Evolutionary conservation across 1,140 invertebrate species (phyloP).

Genomic region (Hydropsyche tenuis): DNA sequence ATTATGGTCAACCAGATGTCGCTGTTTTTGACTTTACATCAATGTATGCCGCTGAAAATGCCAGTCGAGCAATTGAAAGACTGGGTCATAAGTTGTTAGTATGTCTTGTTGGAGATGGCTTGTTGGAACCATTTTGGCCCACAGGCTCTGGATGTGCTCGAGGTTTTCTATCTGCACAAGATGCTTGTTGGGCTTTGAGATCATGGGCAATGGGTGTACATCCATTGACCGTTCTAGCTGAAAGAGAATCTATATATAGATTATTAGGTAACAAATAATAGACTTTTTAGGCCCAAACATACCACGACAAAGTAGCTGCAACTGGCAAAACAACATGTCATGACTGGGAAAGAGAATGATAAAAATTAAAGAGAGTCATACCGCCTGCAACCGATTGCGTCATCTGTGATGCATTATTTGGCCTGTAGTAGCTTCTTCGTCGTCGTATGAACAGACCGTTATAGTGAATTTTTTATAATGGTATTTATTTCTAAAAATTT

Average conservation of each 20-base stretch:
- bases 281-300: too few relatives aligned
- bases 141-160: constrained; percentile 97
- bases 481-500: too few relatives aligned
- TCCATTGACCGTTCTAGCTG: constrained; percentile 85
- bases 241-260: constrained; percentile 93
- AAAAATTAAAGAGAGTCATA: too few relatives aligned
- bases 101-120: constrained; percentile 93
- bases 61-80: constrained; percentile 67
- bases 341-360: too few relatives aligned
- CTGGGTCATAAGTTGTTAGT: constrained; percentile 82
- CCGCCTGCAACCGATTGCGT: too few relatives aligned
- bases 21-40: constrained; percentile 99
- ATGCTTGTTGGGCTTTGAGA: constrained; percentile 94
- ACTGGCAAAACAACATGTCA: too few relatives aligned
- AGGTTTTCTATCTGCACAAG: constrained; percentile 94
- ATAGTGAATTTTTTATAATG: too few relatives aligned
- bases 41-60: constrained; percentile 96
- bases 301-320: too few relatives aligned
- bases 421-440: too few relatives aligned
- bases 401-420: too few relatives aligned
- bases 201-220: constrained; percentile 76
- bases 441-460: too few relatives aligned
- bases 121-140: constrained; percentile 98
- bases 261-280: constrained; percentile 55
- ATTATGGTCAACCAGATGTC: constrained; percentile 96